Percentiles rank a stretch among this genome's conserved stretches.
phyloP scores from a whole-genome alignment of 1,140 invertebrate species.

The Antheraea mylitta region DNA sequence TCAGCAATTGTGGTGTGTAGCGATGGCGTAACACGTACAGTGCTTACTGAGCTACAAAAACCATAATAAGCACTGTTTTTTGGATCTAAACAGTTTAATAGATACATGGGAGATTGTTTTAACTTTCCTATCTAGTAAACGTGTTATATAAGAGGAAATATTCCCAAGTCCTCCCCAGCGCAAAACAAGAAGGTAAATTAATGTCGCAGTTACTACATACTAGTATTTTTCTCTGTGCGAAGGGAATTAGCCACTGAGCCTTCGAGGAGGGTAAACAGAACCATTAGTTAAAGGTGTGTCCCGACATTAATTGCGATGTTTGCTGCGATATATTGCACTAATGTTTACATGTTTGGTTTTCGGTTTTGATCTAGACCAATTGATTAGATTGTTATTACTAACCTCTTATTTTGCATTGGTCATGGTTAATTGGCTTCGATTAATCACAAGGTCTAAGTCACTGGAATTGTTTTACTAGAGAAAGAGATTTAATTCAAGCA shows the following conservation, averaged over 20 bases:
- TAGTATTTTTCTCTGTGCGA: neutral
- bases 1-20: no score
- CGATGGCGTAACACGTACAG: no score
- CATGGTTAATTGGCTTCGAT: no score
- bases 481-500: no score
- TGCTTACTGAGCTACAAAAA: no score
- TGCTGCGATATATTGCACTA: neutral
- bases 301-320: neutral
- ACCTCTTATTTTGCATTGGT: no score
- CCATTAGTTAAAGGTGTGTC: conserved; percentile 8
- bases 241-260: neutral
- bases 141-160: neutral
- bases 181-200: conserved; percentile 3
- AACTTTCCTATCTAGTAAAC: neutral
- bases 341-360: neutral
- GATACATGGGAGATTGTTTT: no score
- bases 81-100: no score
- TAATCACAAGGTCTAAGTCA: no score
- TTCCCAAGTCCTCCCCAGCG: neutral
- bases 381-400: neutral
- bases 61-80: no score
- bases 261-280: neutral
- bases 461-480: no score
- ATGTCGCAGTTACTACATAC: neutral
- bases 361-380: neutral